phyloP scores from a whole-genome alignment of 2,113 vertebrate species.

The Stictonetta naevosa region DNA sequence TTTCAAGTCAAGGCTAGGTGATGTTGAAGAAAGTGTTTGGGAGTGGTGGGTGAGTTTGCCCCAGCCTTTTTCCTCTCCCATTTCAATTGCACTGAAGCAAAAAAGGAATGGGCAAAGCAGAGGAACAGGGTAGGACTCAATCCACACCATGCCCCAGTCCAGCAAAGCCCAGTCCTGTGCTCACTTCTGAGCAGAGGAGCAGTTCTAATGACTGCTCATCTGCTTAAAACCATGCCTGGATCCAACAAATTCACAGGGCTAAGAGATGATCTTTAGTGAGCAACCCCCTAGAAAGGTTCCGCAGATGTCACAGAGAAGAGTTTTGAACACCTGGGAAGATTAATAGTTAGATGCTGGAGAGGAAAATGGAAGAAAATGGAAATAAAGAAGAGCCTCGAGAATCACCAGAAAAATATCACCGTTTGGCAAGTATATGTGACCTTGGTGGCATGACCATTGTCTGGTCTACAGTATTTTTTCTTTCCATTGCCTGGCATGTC shows the following conservation, averaged over 20 bases:
- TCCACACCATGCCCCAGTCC: background rate
- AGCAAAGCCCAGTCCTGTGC: background rate
- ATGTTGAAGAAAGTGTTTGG: background rate
- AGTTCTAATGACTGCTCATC: background rate
- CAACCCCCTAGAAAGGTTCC: background rate
- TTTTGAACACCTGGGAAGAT: background rate
- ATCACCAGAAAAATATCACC: background rate
- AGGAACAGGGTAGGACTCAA: background rate
- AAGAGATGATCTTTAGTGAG: background rate
- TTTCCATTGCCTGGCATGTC: background rate
- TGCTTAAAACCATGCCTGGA: background rate
- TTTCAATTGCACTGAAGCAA: background rate
- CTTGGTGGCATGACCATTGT: background rate
- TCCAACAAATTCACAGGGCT: background rate
- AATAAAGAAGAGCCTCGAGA: background rate
- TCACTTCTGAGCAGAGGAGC: background rate
- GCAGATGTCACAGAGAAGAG: background rate
- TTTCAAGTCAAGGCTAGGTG: background rate
- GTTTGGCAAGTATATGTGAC: rapidly evolving
- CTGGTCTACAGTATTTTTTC: background rate
- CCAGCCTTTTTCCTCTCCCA: background rate
- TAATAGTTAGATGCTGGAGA: background rate
- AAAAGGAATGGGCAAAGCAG: background rate
- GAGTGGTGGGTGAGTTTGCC: background rate
- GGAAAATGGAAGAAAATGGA: background rate